Percentiles rank a stretch among this genome's conserved stretches.
phyloP scores from a whole-genome alignment of 2,113 vertebrate species.

The Dipodomys ordii region DNA sequence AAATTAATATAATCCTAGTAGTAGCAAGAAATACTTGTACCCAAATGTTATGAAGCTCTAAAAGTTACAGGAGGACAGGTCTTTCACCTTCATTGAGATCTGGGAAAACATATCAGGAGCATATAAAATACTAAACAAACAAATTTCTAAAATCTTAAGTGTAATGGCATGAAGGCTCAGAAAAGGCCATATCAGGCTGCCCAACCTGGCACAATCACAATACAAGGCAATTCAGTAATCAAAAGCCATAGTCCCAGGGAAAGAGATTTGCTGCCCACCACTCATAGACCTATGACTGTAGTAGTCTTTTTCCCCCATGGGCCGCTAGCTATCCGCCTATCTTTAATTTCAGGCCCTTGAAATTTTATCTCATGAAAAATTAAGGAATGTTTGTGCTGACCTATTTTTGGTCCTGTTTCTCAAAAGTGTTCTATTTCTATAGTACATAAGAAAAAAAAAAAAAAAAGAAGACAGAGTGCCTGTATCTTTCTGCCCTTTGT shows the following conservation, averaged over 20 bases:
- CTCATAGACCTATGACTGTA: slow-evolving; percentile 12
- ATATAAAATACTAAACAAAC: slow-evolving; percentile 4
- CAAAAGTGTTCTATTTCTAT: slow-evolving; percentile 80
- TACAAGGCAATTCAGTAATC: neutral
- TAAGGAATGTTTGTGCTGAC: slow-evolving; percentile 77
- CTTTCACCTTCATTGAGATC: slow-evolving; percentile 9
- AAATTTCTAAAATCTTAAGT: slow-evolving; percentile 42
- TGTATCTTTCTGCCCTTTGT: slow-evolving; percentile 77
- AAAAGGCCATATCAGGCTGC: neutral
- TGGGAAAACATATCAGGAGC: neutral
- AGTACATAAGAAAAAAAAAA: slow-evolving; percentile 80
- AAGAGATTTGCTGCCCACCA: slow-evolving; percentile 43
- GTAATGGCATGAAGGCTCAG: neutral
- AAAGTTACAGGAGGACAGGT: slow-evolving; percentile 24
- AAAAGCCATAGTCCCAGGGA: slow-evolving; percentile 37
- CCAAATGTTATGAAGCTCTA: slow-evolving; percentile 54
- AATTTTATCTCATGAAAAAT: slow-evolving; percentile 84
- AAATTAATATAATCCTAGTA: neutral
- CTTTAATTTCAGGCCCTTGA: slow-evolving; percentile 82
- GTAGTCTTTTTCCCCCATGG: slow-evolving; percentile 67
- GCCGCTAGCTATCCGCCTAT: slow-evolving; percentile 78
- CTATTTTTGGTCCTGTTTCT: slow-evolving; percentile 84
- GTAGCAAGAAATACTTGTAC: neutral
- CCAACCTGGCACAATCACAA: neutral
- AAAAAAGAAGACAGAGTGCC: slow-evolving; percentile 68